Percentiles rank a stretch among this genome's conserved stretches.
Conservation (phyloP, 2,888 invertebrate species). For the Eupithecia subfuscata region DNA sequence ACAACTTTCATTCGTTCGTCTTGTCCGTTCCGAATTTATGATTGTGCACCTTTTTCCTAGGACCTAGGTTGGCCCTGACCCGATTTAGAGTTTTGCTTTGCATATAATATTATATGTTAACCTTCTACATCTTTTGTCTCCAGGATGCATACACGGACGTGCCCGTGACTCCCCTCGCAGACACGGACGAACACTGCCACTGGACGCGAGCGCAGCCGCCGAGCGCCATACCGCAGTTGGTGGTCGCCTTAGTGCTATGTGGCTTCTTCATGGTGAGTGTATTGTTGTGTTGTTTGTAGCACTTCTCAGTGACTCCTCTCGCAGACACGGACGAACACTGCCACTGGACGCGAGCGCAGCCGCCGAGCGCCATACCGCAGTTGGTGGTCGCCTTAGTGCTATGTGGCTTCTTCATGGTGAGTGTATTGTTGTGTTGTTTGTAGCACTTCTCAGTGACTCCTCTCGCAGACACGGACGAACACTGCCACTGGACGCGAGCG, state of each 20-base stretch:
- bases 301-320: constrained; percentile 57
- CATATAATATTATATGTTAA: background rate
- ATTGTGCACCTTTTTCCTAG: too few relatives aligned
- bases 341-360: constrained; percentile 77
- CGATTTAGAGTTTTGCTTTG: too few relatives aligned
- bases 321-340: constrained; percentile 78
- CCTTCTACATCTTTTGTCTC: constrained; percentile 22
- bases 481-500: constrained; percentile 79
- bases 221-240: constrained; percentile 86
- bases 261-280: constrained; percentile 88
- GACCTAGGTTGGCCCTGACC: too few relatives aligned
- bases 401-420: constrained; percentile 89
- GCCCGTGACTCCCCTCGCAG: constrained; percentile 66
- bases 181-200: constrained; percentile 80
- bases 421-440: constrained; percentile 34
- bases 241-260: constrained; percentile 86
- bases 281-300: too few relatives aligned
- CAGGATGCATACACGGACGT: constrained; percentile 84
- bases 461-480: constrained; percentile 67
- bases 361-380: constrained; percentile 86
- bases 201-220: constrained; percentile 78
- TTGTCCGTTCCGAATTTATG: too few relatives aligned
- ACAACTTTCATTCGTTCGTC: too few relatives aligned
- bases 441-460: too few relatives aligned
- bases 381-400: constrained; percentile 86